Conservation (phyloP, 1,140 invertebrate species). For the Gerris buenoi region DNA sequence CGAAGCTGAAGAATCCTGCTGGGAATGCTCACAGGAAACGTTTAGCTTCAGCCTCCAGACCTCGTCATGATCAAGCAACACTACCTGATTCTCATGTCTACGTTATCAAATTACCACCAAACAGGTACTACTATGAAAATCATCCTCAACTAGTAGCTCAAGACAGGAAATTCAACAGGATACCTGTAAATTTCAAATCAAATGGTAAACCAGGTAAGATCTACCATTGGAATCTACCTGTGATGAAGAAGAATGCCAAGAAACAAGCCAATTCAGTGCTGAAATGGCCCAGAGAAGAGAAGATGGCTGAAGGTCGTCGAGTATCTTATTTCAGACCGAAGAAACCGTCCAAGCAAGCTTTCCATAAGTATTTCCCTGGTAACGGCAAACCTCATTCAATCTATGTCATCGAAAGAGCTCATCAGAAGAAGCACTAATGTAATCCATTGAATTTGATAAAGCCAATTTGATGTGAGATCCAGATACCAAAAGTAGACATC, state of each 20-base stretch:
- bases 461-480: too few species aligned
- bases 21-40: constrained; percentile 16
- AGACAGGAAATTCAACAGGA: constrained; percentile 17
- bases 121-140: constrained; percentile 54
- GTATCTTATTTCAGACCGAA: constrained; percentile 56
- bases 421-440: too few species aligned
- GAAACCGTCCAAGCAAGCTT: constrained; percentile 32
- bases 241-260: constrained; percentile 42
- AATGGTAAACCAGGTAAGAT: constrained; percentile 62
- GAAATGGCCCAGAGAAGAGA: constrained; percentile 14
- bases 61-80: constrained; percentile 14
- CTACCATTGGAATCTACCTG: constrained; percentile 66
- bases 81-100: constrained; percentile 55
- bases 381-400: constrained; percentile 70
- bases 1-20: constrained; percentile 13
- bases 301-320: constrained; percentile 12
- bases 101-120: constrained; percentile 62
- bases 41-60: constrained; percentile 19
- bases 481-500: too few species aligned
- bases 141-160: constrained; percentile 16
- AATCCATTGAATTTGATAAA: too few species aligned
- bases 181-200: constrained; percentile 48
- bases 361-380: constrained; percentile 60
- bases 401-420: constrained; percentile 64
- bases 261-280: constrained; percentile 16